Evolutionary conservation across 2,888 invertebrate species (phyloP).

Genomic region (Aspidapion aeneum): DNA sequence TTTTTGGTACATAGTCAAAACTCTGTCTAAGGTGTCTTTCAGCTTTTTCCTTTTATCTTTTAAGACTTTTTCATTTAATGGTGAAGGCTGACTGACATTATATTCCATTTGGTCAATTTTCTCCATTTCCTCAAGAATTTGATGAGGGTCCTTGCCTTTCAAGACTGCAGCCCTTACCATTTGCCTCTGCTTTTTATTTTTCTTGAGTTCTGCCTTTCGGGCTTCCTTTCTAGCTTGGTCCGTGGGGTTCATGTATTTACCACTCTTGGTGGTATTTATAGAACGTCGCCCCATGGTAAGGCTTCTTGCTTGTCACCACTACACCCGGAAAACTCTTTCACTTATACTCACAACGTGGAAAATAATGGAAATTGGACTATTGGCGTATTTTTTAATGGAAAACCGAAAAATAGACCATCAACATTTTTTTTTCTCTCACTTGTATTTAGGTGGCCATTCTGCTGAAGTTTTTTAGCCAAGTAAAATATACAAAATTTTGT

Average conservation of each 20-base stretch:
- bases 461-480: too few species aligned
- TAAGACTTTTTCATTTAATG: conserved; percentile 92
- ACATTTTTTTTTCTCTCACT: too few species aligned
- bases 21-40: conserved; percentile 91
- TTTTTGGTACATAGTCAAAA: conserved; percentile 93
- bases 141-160: conserved; percentile 96
- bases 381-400: too few species aligned
- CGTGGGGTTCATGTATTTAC: conserved; percentile 99
- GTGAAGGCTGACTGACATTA: conserved; percentile 91
- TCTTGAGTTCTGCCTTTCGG: conserved; percentile 94
- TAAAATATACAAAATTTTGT: too few species aligned
- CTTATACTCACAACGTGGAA: too few species aligned
- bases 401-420: too few species aligned
- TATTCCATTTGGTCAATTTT: conserved; percentile 99
- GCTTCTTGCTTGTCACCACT: too few species aligned
- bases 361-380: too few species aligned
- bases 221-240: conserved; percentile 99
- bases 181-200: conserved; percentile 96
- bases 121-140: conserved; percentile 93
- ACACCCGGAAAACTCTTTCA: too few species aligned
- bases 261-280: conserved; percentile 99
- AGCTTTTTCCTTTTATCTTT: conserved; percentile 95
- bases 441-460: too few species aligned
- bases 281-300: conserved; percentile 98
- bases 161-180: conserved; percentile 95